phyloP scores from a whole-genome alignment of 2,888 invertebrate species.

The Imbricaverruca yamaguchii region DNA sequence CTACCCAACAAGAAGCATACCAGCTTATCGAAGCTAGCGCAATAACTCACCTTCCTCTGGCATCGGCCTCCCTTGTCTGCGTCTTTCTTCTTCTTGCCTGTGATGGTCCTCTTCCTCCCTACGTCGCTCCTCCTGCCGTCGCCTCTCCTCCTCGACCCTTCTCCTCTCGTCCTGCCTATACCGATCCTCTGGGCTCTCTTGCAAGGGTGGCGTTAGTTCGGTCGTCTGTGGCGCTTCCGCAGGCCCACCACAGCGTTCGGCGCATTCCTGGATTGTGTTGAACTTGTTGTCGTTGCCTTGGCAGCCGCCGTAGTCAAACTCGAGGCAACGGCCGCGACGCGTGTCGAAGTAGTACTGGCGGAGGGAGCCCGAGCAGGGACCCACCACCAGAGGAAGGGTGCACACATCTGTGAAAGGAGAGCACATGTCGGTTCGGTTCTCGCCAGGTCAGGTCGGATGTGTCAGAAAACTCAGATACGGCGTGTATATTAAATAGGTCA shows the following conservation, averaged over 20 bases:
- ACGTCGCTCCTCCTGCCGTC: neutral
- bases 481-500: too few species aligned
- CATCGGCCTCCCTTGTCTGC: neutral
- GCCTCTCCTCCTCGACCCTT: neutral
- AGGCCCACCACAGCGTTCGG: neutral
- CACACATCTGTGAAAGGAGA: constrained; percentile 53
- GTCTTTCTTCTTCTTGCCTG: neutral
- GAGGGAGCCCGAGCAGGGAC: constrained; percentile 58
- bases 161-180: neutral
- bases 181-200: neutral
- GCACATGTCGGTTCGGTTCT: too few species aligned
- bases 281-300: constrained; percentile 78
- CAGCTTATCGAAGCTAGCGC: too few species aligned
- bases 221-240: neutral
- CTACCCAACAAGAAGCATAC: too few species aligned
- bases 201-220: neutral
- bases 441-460: too few species aligned
- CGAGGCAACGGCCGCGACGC: constrained; percentile 56
- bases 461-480: too few species aligned
- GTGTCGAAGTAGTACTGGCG: constrained; percentile 66
- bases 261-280: constrained; percentile 40
- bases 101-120: neutral
- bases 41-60: neutral
- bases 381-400: constrained; percentile 56
- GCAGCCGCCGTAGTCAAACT: constrained; percentile 74